phyloP scores from a whole-genome alignment of 64 coral and sea anemone genomes.

The Astreopora myriophthalma region DNA sequence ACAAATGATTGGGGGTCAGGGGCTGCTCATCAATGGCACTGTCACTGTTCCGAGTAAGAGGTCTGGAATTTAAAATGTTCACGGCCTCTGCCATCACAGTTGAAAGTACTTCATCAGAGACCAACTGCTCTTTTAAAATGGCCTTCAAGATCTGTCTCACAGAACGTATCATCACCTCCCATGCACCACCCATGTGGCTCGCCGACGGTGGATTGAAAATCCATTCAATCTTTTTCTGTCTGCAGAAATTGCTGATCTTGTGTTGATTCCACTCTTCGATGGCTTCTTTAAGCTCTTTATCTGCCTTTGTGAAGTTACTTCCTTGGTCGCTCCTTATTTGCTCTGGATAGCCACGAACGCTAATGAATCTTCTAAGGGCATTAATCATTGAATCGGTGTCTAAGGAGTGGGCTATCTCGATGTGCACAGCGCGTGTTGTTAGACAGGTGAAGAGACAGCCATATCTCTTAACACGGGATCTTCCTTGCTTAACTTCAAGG shows the following conservation, averaged over 20 bases:
- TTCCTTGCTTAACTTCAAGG: constrained; percentile 35
- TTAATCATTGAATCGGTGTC: constrained; percentile 7
- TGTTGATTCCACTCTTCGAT: constrained; percentile 5
- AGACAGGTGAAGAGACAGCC: constrained; percentile 52
- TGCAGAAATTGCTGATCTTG: constrained; percentile 9
- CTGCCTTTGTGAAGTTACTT: constrained; percentile 27
- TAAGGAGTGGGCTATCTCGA: constrained; percentile 2
- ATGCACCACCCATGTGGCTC: constrained; percentile 52
- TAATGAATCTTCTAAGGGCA: constrained; percentile 43
- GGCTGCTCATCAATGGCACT: constrained; percentile 11
- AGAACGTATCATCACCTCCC: constrained; percentile 15
- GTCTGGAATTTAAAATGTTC: constrained; percentile 38
- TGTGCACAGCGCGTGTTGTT: background rate
- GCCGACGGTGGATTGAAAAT: constrained; percentile 40
- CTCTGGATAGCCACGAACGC: constrained; percentile 37
- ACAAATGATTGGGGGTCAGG: constrained; percentile 33
- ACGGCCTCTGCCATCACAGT: constrained; percentile 12
- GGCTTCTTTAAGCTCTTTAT: constrained; percentile 49
- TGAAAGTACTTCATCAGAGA: constrained; percentile 38
- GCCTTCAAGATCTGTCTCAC: constrained; percentile 16
- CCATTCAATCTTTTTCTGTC: constrained; percentile 24
- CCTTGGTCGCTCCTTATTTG: constrained; percentile 42
- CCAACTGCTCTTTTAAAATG: constrained; percentile 44
- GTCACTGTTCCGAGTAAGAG: constrained; percentile 41
- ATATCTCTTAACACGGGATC: constrained; percentile 24